Evolutionary conservation across 2,888 invertebrate species (phyloP).

Genomic region (Coremacera marginata): DNA sequence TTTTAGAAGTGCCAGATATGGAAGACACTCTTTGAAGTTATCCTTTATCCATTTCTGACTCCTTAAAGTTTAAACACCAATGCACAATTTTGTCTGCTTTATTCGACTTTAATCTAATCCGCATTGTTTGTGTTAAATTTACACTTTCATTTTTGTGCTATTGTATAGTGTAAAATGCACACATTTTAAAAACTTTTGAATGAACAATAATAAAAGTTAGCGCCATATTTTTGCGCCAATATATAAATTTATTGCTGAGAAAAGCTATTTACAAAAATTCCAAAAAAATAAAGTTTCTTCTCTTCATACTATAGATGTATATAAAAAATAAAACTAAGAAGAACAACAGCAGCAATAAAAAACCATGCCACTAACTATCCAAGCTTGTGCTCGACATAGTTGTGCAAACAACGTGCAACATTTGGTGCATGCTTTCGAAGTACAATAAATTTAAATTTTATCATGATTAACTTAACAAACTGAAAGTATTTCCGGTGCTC

Average conservation of each 20-base stretch:
- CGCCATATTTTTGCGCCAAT: constrained; percentile 35
- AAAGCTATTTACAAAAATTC: constrained; percentile 18
- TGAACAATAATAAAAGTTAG: constrained; percentile 24
- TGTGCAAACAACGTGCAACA: neutral
- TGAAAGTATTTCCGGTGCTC: constrained; percentile 31
- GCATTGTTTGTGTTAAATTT: neutral
- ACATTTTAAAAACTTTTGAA: constrained; percentile 19
- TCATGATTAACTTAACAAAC: constrained; percentile 49
- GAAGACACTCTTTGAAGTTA: too few species aligned
- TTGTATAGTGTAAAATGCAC: neutral
- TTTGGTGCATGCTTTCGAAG: constrained; percentile 28
- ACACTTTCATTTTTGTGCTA: constrained; percentile 25
- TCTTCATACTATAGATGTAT: too few species aligned
- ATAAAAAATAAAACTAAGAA: neutral
- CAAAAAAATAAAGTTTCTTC: neutral
- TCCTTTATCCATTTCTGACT: too few species aligned
- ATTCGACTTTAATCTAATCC: neutral
- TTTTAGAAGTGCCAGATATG: too few species aligned
- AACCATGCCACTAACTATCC: neutral
- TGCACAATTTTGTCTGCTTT: neutral
- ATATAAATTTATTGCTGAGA: constrained; percentile 33
- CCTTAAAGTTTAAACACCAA: too few species aligned
- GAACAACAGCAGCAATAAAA: neutral
- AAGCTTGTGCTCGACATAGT: neutral
- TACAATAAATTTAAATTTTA: constrained; percentile 51